Percentiles rank a stretch among this genome's conserved stretches.
These are phyloP conservation scores for Sarcophilus harrisii DNA, from an alignment of 2,797 vertebrate genomes.

Conservation along the genomic window DNA sequence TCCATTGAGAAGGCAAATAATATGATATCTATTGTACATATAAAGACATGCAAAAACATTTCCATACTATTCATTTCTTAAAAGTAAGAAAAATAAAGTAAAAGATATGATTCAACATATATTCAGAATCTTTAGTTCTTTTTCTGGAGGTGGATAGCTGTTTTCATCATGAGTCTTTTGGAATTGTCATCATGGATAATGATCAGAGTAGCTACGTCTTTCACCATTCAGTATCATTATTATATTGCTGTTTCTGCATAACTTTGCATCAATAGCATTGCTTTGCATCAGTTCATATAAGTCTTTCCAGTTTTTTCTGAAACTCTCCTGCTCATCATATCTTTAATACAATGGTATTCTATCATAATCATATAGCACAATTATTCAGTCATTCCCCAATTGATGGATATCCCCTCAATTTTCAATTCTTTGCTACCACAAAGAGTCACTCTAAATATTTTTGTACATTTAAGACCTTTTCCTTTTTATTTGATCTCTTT, in stretches of 20 bases:
- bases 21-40: neutral
- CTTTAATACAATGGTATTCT: neutral
- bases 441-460: neutral
- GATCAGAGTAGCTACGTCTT: neutral
- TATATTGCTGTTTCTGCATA: neutral
- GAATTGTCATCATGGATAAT: neutral
- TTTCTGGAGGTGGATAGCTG: neutral
- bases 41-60: neutral
- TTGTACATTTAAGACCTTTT: neutral
- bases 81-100: neutral
- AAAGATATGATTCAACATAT: neutral
- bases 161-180: neutral
- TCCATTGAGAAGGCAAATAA: neutral
- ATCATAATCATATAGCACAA: neutral
- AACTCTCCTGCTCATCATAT: neutral
- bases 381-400: neutral
- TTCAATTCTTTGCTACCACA: neutral
- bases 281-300: neutral
- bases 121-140: neutral
- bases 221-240: neutral
- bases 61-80: neutral
- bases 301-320: neutral
- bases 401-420: neutral
- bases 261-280: neutral
- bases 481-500: neutral